Evolutionary conservation across 2,113 vertebrate genomes (phyloP).

Genomic region (Pao palembangensis): DNA sequence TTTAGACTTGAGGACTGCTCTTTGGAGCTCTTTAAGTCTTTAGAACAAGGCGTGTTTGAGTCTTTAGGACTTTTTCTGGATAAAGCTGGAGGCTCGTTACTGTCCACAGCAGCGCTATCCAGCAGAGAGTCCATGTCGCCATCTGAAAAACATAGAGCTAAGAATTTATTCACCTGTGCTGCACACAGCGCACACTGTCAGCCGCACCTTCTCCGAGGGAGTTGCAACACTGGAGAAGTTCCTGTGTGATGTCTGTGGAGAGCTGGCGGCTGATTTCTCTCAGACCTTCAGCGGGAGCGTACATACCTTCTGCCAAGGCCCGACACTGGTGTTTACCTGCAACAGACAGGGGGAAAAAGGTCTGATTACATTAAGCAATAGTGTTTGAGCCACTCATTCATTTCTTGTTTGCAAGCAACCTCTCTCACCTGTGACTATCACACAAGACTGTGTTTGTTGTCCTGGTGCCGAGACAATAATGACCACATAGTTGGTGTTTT

Average conservation of each 20-base stretch:
- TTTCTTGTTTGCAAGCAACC: background rate
- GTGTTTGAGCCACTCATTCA: too few species aligned
- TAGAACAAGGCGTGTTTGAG: constrained; percentile 27
- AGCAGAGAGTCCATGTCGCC: constrained; percentile 87
- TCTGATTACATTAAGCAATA: too few species aligned
- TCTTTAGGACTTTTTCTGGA: constrained; percentile 60
- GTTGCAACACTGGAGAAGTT: constrained; percentile 85
- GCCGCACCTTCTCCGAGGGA: constrained; percentile 85
- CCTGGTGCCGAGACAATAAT: constrained; percentile 84
- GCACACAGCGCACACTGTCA: background rate
- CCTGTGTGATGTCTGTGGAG: constrained; percentile 83
- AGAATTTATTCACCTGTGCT: background rate
- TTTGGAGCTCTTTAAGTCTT: constrained; percentile 35
- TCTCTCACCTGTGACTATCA: constrained; percentile 87
- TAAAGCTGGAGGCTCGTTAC: constrained; percentile 69
- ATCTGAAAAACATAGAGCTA: constrained; percentile 70
- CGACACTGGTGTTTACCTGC: constrained; percentile 93
- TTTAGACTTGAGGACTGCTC: constrained; percentile 39
- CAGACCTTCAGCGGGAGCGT: constrained; percentile 83
- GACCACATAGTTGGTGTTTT: constrained; percentile 91
- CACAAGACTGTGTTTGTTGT: constrained; percentile 88
- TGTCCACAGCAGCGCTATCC: constrained; percentile 82
- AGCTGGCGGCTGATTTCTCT: constrained; percentile 88
- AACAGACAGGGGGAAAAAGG: constrained; percentile 24
- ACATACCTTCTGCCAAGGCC: constrained; percentile 88